phyloP scores from a whole-genome alignment of 2,113 vertebrate species.

The Rhinolophus sinicus region DNA sequence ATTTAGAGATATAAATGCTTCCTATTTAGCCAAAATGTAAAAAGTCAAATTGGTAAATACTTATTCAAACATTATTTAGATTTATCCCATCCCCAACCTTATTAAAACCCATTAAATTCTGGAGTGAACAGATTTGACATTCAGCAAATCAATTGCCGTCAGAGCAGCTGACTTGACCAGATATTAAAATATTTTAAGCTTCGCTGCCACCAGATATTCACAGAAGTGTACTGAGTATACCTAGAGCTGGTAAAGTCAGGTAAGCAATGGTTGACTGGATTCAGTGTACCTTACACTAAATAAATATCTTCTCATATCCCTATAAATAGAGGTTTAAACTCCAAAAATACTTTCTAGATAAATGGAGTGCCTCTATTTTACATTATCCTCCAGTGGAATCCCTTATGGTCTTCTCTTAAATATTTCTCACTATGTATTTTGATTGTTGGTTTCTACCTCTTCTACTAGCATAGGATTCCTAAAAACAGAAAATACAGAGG shows the following conservation, averaged over 20 bases:
- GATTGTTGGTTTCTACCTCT: neutral
- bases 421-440: neutral
- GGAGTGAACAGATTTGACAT: constrained; percentile 66
- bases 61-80: constrained; percentile 78
- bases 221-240: constrained; percentile 14
- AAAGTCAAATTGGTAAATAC: constrained; percentile 82
- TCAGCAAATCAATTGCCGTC: constrained; percentile 73
- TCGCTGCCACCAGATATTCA: constrained; percentile 50
- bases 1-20: constrained; percentile 78
- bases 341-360: neutral
- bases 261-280: constrained; percentile 17
- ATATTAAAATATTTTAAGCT: constrained; percentile 69
- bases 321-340: constrained; percentile 31
- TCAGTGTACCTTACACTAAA: constrained; percentile 26
- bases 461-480: neutral
- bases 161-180: constrained; percentile 69
- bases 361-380: neutral
- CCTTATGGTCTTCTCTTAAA: neutral
- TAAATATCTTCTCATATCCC: constrained; percentile 7
- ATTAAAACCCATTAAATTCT: constrained; percentile 74
- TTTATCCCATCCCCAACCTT: constrained; percentile 70
- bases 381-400: neutral
- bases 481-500: neutral
- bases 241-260: constrained; percentile 16
- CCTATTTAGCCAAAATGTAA: constrained; percentile 78